These are phyloP conservation scores for Drosophila busckii DNA, from an alignment of 1,140 invertebrate species.

Conservation along the genomic window DNA sequence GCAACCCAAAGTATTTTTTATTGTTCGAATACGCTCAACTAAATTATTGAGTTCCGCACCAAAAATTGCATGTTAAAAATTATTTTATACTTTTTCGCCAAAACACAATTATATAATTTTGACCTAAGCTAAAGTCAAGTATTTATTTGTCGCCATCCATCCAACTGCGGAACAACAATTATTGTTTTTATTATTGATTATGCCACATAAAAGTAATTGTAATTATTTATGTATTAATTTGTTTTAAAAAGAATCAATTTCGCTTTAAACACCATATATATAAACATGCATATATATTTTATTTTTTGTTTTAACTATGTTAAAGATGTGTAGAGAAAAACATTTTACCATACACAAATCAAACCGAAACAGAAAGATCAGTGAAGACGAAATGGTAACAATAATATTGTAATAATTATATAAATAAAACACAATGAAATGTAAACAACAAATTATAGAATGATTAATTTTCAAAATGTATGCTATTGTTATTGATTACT, in stretches of 20 bases:
- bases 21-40: constrained; percentile 45
- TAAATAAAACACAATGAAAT: constrained; percentile 14
- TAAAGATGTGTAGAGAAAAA: constrained; percentile 1
- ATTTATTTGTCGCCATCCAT: constrained; percentile 59
- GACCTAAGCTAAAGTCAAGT: constrained; percentile 21
- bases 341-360: constrained; percentile 11
- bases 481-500: constrained; percentile 70
- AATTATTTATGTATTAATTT: constrained; percentile 60
- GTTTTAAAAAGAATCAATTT: constrained; percentile 22
- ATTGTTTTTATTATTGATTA: constrained; percentile 43
- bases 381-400: constrained; percentile 48
- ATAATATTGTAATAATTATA: constrained; percentile 43
- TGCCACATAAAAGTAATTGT: constrained; percentile 39
- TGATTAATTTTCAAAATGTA: constrained; percentile 31
- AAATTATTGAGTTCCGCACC: constrained; percentile 3
- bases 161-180: constrained; percentile 5
- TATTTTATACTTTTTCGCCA: neutral
- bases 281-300: no score
- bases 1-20: constrained; percentile 42
- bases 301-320: constrained; percentile 13
- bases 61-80: constrained; percentile 1
- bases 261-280: no score
- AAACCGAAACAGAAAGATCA: constrained; percentile 47
- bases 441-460: constrained; percentile 29
- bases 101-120: no score